Conservation (phyloP, 1,140 invertebrate species). For the Zaprionus kolodkinae region DNA sequence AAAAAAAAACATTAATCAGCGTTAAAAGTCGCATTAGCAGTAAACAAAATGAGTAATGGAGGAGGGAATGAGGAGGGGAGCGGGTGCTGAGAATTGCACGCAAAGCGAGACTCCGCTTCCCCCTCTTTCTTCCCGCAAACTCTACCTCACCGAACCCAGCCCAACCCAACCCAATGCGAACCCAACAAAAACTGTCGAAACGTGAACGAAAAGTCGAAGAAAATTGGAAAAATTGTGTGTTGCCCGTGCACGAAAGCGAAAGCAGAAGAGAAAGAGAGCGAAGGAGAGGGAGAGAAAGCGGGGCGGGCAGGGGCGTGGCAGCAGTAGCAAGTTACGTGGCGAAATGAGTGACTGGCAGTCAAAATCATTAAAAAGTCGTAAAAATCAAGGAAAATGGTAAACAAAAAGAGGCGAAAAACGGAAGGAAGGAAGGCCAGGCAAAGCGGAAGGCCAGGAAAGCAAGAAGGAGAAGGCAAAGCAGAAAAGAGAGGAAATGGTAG, state of each 20-base stretch:
- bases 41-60: slow-evolving; percentile 63
- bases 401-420: slow-evolving; percentile 49
- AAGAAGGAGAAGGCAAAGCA: background rate
- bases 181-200: slow-evolving; percentile 52
- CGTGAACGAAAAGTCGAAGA: slow-evolving; percentile 70
- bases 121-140: background rate
- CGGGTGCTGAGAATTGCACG: slow-evolving; percentile 54
- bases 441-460: background rate
- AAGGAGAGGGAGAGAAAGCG: slow-evolving; percentile 15
- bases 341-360: slow-evolving; percentile 81
- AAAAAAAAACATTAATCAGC: slow-evolving; percentile 72
- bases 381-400: slow-evolving; percentile 78
- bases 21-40: slow-evolving; percentile 82
- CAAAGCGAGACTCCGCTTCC: slow-evolving; percentile 34
- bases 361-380: slow-evolving; percentile 83
- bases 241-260: slow-evolving; percentile 33
- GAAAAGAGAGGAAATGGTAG: background rate
- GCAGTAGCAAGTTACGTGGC: slow-evolving; percentile 57
- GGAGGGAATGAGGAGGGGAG: background rate
- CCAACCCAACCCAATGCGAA: slow-evolving; percentile 44
- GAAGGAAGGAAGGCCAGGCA: background rate
- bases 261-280: background rate
- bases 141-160: slow-evolving; percentile 29
- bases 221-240: slow-evolving; percentile 62
- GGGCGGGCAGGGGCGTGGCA: slow-evolving; percentile 1